These are phyloP conservation scores for Ceyx margarethae DNA, from an alignment of 2,113 vertebrate genomes.

Conservation along the genomic window DNA sequence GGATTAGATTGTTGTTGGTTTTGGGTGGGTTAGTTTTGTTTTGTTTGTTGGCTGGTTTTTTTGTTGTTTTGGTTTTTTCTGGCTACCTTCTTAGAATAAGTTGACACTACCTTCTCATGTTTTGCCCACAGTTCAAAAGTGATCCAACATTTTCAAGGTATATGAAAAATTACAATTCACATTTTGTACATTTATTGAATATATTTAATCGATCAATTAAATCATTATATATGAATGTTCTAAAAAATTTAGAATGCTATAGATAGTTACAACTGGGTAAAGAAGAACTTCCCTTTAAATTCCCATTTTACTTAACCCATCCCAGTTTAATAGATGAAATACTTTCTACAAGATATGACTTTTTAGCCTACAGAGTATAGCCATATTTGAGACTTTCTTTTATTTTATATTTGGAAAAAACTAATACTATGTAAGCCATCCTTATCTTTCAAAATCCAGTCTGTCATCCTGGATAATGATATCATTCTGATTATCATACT, in stretches of 20 bases:
- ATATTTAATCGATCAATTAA: not conserved
- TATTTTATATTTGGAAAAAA: not conserved
- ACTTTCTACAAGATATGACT: not conserved
- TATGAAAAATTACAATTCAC: not conserved
- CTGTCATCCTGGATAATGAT: not conserved
- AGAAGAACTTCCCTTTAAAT: not conserved
- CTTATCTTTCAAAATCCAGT: not conserved
- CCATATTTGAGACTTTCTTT: not conserved
- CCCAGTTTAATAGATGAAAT: conserved; percentile 1
- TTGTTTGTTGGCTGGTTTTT: not conserved
- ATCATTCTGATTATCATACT: not conserved
- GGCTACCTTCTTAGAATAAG: not conserved
- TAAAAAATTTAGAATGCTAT: not conserved
- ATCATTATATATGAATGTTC: not conserved
- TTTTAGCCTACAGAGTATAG: not conserved
- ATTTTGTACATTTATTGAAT: not conserved
- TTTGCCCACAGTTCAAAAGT: not conserved
- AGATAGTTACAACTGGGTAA: not conserved
- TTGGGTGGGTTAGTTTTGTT: too few relatives aligned
- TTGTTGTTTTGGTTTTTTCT: not conserved
- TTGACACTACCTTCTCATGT: not conserved
- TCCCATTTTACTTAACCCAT: not conserved
- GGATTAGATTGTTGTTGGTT: not conserved
- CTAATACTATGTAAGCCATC: not conserved
- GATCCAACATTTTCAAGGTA: not conserved